phyloP scores from a whole-genome alignment of 2,797 vertebrate genomes.

The Melanotaenia maccullochi region DNA sequence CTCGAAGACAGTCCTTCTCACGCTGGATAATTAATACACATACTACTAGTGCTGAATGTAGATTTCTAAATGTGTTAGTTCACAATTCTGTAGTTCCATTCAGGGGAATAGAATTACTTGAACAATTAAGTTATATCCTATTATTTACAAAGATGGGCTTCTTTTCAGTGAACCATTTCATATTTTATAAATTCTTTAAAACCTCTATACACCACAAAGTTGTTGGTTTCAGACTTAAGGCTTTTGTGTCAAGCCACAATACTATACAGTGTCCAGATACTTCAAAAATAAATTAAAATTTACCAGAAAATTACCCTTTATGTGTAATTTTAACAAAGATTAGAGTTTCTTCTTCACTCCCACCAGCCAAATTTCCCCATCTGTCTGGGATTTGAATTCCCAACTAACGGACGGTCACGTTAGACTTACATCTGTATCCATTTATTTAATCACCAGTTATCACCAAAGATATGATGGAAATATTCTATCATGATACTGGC shows the following conservation, averaged over 20 bases:
- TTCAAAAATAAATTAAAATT: neutral
- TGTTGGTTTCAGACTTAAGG: neutral
- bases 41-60: neutral
- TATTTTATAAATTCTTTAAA: neutral
- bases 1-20: neutral
- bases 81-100: neutral
- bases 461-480: neutral
- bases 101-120: neutral
- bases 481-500: neutral
- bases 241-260: neutral
- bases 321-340: neutral
- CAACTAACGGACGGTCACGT: conserved; percentile 1
- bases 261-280: neutral
- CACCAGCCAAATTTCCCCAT: conserved; percentile 7
- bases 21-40: neutral
- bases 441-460: conserved; percentile 10
- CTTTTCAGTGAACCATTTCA: neutral
- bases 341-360: neutral
- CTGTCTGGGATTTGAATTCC: conserved; percentile 19
- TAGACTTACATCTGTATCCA: conserved; percentile 4
- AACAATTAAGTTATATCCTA: neutral
- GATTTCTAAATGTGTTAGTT: neutral
- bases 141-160: neutral
- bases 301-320: neutral
- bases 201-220: neutral